phyloP scores from a whole-genome alignment of 1,140 invertebrate genomes.

The Scaptomyza montana region DNA sequence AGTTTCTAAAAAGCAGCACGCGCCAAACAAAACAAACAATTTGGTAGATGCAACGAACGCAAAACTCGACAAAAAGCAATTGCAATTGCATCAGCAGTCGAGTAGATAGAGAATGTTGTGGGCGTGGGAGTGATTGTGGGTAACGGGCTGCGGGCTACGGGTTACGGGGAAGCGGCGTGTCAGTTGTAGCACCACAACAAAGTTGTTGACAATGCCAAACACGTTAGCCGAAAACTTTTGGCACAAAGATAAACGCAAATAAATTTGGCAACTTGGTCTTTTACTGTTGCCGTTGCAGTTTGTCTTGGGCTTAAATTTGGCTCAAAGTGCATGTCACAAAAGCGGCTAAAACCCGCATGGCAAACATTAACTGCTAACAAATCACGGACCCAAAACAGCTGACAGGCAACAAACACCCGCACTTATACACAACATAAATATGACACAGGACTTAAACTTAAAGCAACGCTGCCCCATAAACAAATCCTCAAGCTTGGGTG shows the following conservation, averaged over 20 bases:
- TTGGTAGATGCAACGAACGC: slow-evolving; percentile 53
- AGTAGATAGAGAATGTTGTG: not conserved
- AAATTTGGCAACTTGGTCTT: slow-evolving; percentile 73
- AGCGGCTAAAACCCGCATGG: slow-evolving; percentile 49
- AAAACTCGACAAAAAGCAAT: slow-evolving; percentile 81
- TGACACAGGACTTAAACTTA: slow-evolving; percentile 43
- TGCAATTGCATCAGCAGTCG: slow-evolving; percentile 63
- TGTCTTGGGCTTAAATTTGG: slow-evolving; percentile 30
- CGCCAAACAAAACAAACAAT: slow-evolving; percentile 81
- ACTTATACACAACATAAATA: slow-evolving; percentile 70
- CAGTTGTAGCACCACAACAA: slow-evolving; percentile 72
- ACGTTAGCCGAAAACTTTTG: slow-evolving; percentile 80
- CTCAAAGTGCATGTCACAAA: slow-evolving; percentile 34
- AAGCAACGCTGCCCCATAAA: slow-evolving; percentile 30
- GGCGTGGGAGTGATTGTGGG: not conserved
- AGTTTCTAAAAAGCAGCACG: slow-evolving; percentile 61
- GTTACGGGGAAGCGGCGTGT: slow-evolving; percentile 26
- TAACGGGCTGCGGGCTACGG: not conserved
- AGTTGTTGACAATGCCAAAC: slow-evolving; percentile 81
- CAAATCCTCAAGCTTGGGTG: slow-evolving; percentile 35
- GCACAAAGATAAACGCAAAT: slow-evolving; percentile 81
- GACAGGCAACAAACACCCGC: slow-evolving; percentile 38
- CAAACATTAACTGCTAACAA: slow-evolving; percentile 26
- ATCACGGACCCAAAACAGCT: slow-evolving; percentile 7
- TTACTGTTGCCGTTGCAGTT: slow-evolving; percentile 31